These are phyloP conservation scores for Incurvaria masculella DNA, from an alignment of 2,888 invertebrate species.

Conservation along the genomic window DNA sequence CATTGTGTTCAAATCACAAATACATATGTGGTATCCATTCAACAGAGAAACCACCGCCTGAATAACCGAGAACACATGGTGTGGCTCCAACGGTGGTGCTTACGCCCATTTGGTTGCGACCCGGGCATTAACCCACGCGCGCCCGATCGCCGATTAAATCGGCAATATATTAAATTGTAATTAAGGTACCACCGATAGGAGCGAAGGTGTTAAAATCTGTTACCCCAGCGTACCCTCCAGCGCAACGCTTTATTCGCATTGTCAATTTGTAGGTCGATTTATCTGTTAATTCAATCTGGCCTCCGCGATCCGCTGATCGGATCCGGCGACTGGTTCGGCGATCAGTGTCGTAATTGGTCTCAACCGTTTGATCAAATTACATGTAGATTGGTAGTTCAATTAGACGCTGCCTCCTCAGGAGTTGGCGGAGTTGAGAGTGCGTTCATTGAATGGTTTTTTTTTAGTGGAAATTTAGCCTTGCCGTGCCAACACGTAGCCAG, in stretches of 20 bases:
- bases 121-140: constrained; percentile 13
- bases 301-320: background rate
- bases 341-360: constrained; percentile 6
- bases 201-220: constrained; percentile 35
- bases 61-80: too few species aligned
- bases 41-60: too few species aligned
- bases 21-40: too few species aligned
- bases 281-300: background rate
- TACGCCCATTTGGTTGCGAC: constrained; percentile 1
- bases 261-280: background rate
- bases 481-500: too few species aligned
- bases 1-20: too few species aligned
- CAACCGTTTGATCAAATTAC: background rate
- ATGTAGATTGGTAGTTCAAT: background rate
- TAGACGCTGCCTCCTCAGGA: background rate
- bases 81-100: background rate
- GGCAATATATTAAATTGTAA: constrained; percentile 54
- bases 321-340: constrained; percentile 20
- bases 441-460: background rate
- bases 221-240: constrained; percentile 23
- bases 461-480: too few species aligned
- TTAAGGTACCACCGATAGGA: constrained; percentile 32
- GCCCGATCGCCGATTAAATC: constrained; percentile 48
- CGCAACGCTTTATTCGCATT: background rate
- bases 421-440: background rate